A percentile compares a stretch with the other conserved stretches of the same genome.
Evolutionary conservation across 2,888 invertebrate species (phyloP).

Genomic region (Tridacna gigas): DNA sequence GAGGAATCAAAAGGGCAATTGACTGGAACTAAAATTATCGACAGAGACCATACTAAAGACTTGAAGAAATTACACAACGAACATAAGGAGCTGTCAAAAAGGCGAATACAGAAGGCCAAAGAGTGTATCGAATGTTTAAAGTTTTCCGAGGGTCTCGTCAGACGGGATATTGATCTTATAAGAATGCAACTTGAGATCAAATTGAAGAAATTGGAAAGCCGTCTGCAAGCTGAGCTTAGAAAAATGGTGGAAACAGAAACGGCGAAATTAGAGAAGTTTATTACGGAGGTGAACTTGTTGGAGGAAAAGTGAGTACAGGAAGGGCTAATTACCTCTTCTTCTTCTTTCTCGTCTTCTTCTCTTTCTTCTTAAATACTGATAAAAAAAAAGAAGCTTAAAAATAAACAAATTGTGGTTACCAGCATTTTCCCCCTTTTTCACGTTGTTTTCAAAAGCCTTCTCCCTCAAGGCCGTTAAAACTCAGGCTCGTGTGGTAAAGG

Average conservation of each 20-base stretch:
- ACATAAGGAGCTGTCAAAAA: background rate
- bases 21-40: too few relatives aligned
- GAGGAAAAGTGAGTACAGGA: background rate
- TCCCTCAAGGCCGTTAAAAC: too few relatives aligned
- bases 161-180: conserved; percentile 34
- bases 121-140: conserved; percentile 32
- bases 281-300: background rate
- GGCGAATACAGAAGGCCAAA: conserved; percentile 2
- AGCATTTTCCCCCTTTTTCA: too few relatives aligned
- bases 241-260: conserved; percentile 19
- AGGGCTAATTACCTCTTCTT: background rate
- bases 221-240: conserved; percentile 18
- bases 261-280: background rate
- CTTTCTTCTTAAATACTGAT: too few relatives aligned
- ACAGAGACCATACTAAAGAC: background rate
- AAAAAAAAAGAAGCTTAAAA: too few relatives aligned
- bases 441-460: too few relatives aligned
- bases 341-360: background rate
- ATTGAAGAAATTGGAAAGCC: conserved; percentile 22
- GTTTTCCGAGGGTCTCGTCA: conserved; percentile 31
- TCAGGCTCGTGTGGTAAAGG: too few relatives aligned
- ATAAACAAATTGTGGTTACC: too few relatives aligned
- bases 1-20: too few relatives aligned
- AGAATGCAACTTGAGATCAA: conserved; percentile 36
- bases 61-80: background rate